phyloP scores from a whole-genome alignment of 2,888 invertebrate genomes.

The Dastarcus helophoroides region DNA sequence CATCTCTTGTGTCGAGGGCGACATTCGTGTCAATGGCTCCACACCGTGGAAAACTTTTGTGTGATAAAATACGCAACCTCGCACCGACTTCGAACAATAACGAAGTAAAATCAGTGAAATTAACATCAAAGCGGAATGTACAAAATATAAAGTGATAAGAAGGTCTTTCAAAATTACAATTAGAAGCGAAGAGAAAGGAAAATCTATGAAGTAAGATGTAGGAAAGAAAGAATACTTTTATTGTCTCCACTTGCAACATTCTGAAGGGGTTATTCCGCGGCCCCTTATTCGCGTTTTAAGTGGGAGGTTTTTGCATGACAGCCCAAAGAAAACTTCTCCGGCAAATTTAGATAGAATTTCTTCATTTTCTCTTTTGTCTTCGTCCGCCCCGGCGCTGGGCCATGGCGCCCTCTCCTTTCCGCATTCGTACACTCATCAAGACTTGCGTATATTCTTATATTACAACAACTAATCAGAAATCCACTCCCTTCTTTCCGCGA shows the following conservation, averaged over 20 bases:
- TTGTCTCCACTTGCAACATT: slow-evolving; percentile 31
- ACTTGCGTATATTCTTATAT: slow-evolving; percentile 34
- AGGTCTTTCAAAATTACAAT: slow-evolving; percentile 26
- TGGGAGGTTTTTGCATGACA: slow-evolving; percentile 35
- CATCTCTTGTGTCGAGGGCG: no score
- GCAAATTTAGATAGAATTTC: slow-evolving; percentile 52
- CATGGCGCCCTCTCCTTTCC: slow-evolving; percentile 22
- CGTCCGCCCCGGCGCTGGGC: slow-evolving; percentile 27
- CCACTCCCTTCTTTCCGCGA: slow-evolving; percentile 30
- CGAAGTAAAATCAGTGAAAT: slow-evolving; percentile 18
- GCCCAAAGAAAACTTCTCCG: slow-evolving; percentile 36
- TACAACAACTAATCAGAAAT: slow-evolving; percentile 33
- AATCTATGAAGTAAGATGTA: slow-evolving; percentile 27
- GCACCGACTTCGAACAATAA: no score
- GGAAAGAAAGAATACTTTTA: slow-evolving; percentile 32
- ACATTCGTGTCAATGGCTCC: no score
- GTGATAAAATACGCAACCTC: no score
- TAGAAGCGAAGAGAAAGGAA: slow-evolving; percentile 23
- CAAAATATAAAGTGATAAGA: slow-evolving; percentile 25
- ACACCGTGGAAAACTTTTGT: no score
- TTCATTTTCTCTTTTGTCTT: slow-evolving; percentile 44
- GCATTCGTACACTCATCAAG: slow-evolving; percentile 31
- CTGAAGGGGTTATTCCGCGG: slow-evolving; percentile 31
- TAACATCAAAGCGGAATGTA: slow-evolving; percentile 16
- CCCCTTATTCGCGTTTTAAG: slow-evolving; percentile 17